phyloP scores from a whole-genome alignment of 2,888 invertebrate genomes.

The Stenodera caucasica region DNA sequence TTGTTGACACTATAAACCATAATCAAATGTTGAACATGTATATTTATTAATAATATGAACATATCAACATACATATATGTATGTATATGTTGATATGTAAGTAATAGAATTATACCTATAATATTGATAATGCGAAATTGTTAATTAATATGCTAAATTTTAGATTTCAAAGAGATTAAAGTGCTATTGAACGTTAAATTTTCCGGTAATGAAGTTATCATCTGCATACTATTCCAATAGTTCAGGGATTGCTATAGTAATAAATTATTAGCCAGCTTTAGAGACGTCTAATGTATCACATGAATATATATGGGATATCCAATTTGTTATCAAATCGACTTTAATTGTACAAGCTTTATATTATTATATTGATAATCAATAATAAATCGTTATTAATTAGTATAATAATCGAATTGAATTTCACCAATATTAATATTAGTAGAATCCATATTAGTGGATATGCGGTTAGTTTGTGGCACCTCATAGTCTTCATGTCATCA shows the following conservation, averaged over 20 bases:
- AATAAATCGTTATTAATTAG: not conserved
- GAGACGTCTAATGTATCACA: constrained; percentile 31
- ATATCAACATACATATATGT: not conserved
- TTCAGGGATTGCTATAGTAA: constrained; percentile 40
- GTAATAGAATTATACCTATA: not conserved
- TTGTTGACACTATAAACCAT: constrained; percentile 20
- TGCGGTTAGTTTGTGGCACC: constrained; percentile 30
- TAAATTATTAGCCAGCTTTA: constrained; percentile 42
- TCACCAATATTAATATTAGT: not conserved
- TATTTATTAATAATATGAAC: not conserved
- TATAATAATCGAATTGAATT: not conserved
- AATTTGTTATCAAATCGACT: constrained; percentile 50
- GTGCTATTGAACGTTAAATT: constrained; percentile 45
- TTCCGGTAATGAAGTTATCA: constrained; percentile 46
- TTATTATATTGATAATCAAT: constrained; percentile 40
- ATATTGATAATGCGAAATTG: not conserved
- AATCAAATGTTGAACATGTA: constrained; percentile 8
- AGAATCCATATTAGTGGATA: constrained; percentile 27
- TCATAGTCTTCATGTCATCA: constrained; percentile 28
- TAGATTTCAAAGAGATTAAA: constrained; percentile 27
- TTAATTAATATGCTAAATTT: constrained; percentile 18
- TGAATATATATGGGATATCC: constrained; percentile 34
- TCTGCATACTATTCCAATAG: constrained; percentile 34
- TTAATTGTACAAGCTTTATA: constrained; percentile 52
- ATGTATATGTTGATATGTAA: not conserved